Base-by-base conservation (phyloP, 1,140 invertebrate species). In the Drosophila oshimai region DNA sequence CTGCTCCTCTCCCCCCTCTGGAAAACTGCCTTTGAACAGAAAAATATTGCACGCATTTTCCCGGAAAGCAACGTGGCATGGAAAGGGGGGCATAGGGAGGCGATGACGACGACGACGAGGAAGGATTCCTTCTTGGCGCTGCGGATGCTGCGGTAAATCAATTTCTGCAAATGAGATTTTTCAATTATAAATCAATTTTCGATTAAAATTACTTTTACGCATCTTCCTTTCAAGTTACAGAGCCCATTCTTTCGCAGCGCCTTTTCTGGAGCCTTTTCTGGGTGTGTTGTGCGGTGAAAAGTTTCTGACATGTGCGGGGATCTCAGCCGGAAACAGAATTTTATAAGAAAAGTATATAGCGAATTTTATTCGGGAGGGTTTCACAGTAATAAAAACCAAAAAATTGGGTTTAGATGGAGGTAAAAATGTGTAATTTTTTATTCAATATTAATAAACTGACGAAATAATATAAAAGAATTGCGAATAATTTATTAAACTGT, bases 101-200 rank as follows among this genome's bases (percentile, higher is more conserved):
- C 28, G 6, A 6, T 9, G 13, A 15, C 1, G 28, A 24, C 3
- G 18, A 20, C 6, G 4, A n/a, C 2, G 24, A 17, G 34, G 24
- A 58, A 24, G 60, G 29, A 28, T 73, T 73, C 45, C 44, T 61
- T 31, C 51, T 50, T 50, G 58, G 65, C 51, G 67, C 58, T 84
- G 86, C 54, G 79, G 86, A 67, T 77, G 69, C 72, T 88, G 88
- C 76, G 87, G 88, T 81, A 88, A 90, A 90, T 89, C 88, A 90
- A 90, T 90, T 90, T 88, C 83, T 90, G 70, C 74, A 84, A 89
- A 86, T 86, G 76, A 90, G 81, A 87, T 87, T 87, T 90, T 90
- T 89, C 88, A 90, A 90, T 90, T 90, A 90, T 90, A 90, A 90
- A 90, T 90, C 87, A 89, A 90, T 89, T 90, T 90, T 90, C 88